Base-by-base conservation (phyloP, 2,888 invertebrate species). In the Scaptomyza cyrtandrae region DNA sequence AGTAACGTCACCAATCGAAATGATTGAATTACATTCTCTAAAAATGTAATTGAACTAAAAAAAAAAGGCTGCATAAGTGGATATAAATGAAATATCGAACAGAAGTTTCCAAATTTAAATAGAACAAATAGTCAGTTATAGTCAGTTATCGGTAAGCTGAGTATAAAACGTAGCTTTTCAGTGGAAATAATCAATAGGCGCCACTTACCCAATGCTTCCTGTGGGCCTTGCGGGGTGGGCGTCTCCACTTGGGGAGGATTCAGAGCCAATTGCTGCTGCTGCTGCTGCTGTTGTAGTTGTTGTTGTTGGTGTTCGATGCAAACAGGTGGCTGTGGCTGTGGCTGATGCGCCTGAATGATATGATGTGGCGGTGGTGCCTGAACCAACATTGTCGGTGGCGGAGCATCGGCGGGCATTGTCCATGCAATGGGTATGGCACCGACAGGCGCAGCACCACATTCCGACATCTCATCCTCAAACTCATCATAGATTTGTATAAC, bases 401-500 rank as follows among this genome's bases (percentile, higher is more conserved):
- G 54, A 10, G 61, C 63, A 67, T 84, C 72, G 5, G 72, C 61
- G 9, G 88, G 58, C 67, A 90, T 7, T 6, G 87, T 46, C 89
- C 84, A 88, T n/a, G 78, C 45, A 7, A 83, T 72, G 2, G 87
- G 80, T 57, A 87, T 78, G 57, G 69, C 50, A 27, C 61, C 68
- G 31, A 75, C 70, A 10, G 78, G 72, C 14, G 75, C 62, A 19
- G 60, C 76, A 7, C 68, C 80, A 57, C 90, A 90, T 19, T 90
- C 91, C 0, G 76, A 69, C 14, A 90, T 56, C 9, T 91, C 90
- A 48, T 90, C 90, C 6, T 89, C 90, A 50, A 86, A 81, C 88
- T 91, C 89, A 57, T 91, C 91, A 53, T 90, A 92, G 31, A 92
- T 89, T 70, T 92, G 92, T 89, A 92, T 85, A 6, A 90, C 89